Percentiles rank a stretch among this genome's conserved stretches.
Evolutionary conservation across 2,888 invertebrate genomes (phyloP).

Genomic region (Epinotia ramella): DNA sequence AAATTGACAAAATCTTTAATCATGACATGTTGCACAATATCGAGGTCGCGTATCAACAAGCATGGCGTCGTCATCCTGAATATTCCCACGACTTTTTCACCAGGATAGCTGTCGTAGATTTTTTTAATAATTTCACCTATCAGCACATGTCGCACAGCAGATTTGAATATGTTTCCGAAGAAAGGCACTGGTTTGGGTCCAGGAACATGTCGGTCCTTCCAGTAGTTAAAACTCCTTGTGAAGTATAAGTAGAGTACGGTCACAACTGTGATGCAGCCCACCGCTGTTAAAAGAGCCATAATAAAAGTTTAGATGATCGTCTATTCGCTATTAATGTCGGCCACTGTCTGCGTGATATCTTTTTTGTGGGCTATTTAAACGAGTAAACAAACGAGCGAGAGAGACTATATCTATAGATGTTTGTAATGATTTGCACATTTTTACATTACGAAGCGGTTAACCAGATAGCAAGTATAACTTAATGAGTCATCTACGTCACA

Average conservation of each 20-base stretch:
- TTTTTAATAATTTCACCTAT: slow-evolving; percentile 36
- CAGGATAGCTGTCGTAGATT: slow-evolving; percentile 46
- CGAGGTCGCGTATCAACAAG: slow-evolving; percentile 45
- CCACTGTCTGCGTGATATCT: background rate
- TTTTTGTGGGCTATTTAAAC: background rate
- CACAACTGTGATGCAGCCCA: background rate
- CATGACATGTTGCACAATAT: slow-evolving; percentile 30
- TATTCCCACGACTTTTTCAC: slow-evolving; percentile 50
- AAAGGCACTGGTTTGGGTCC: slow-evolving; percentile 47
- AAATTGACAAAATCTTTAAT: slow-evolving; percentile 41
- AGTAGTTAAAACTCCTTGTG: slow-evolving; percentile 40
- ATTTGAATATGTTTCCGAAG: slow-evolving; percentile 48
- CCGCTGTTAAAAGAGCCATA: background rate
- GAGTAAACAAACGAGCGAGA: too few relatives aligned
- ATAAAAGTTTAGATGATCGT: background rate
- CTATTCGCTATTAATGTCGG: background rate
- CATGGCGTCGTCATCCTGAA: slow-evolving; percentile 45
- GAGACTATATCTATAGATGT: too few relatives aligned
- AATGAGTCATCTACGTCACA: too few relatives aligned
- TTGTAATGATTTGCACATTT: too few relatives aligned
- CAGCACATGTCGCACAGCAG: slow-evolving; percentile 14
- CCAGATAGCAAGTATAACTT: too few relatives aligned
- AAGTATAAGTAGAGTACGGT: slow-evolving; percentile 35
- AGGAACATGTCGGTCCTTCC: slow-evolving; percentile 48
- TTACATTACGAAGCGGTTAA: too few relatives aligned